phyloP scores from a whole-genome alignment of 2,888 invertebrate species.

The Netelia melanura region DNA sequence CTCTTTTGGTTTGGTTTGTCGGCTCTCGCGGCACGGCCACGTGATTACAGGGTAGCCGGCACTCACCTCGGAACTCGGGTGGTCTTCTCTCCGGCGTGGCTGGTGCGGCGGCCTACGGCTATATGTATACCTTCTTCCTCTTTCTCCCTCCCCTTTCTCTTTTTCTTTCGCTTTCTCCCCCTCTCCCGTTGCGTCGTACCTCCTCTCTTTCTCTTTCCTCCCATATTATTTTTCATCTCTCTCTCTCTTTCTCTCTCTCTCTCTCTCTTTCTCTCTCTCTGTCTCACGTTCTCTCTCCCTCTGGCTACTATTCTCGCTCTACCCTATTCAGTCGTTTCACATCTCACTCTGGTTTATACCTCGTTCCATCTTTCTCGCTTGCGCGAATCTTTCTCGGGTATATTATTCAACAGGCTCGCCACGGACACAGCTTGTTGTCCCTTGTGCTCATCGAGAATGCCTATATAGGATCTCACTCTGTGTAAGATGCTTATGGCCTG shows the following conservation, averaged over 20 bases:
- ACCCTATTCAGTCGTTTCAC: slow-evolving; percentile 46
- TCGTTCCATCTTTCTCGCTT: slow-evolving; percentile 41
- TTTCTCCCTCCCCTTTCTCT: slow-evolving; percentile 35
- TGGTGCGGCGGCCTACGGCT: slow-evolving; percentile 60
- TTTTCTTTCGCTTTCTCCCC: slow-evolving; percentile 34
- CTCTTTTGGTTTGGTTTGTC: slow-evolving; percentile 85
- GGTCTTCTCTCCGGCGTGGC: slow-evolving; percentile 79
- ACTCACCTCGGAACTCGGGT: slow-evolving; percentile 85
- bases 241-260: slow-evolving; percentile 31
- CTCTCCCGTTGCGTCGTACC: slow-evolving; percentile 24
- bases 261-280: slow-evolving; percentile 4
- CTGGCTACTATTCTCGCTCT: slow-evolving; percentile 24
- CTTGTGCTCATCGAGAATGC: slow-evolving; percentile 41
- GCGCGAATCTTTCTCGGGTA: slow-evolving; percentile 45
- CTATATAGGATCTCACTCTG: neutral
- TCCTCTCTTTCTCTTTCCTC: slow-evolving; percentile 31
- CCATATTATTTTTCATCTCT: slow-evolving; percentile 52
- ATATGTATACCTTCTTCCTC: slow-evolving; percentile 54
- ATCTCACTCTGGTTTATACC: slow-evolving; percentile 41
- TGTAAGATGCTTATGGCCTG: slow-evolving; percentile 26
- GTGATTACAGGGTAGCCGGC: slow-evolving; percentile 84
- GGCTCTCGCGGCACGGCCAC: slow-evolving; percentile 84
- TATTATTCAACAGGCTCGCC: slow-evolving; percentile 53
- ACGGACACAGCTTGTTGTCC: slow-evolving; percentile 36
- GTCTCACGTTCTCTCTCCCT: slow-evolving; percentile 48